Base-by-base conservation (phyloP, 2,797 vertebrate species). In the Lacerta viridis region DNA sequence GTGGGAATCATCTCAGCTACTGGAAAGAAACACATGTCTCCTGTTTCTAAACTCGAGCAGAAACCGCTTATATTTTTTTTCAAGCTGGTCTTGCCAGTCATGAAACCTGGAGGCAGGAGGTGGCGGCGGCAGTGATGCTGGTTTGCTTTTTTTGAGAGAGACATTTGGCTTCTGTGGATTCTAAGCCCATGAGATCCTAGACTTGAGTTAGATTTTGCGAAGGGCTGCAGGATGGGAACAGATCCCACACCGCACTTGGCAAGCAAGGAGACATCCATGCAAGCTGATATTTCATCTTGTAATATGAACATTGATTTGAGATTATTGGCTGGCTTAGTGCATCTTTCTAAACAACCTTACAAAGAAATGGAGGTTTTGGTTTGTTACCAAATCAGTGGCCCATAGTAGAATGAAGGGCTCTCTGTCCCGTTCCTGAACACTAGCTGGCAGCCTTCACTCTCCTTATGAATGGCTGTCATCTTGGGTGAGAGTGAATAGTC, bases 381-480 rank as follows among this genome's bases (percentile, higher is more conserved):
- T 18, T 66, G 55, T 29, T 46, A 76, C 61, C 61, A 82, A 74
- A 69, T 81, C 10, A 68, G 43, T 82, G 61, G 29, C 33, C 41
- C 27, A n/a, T 39, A 81, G 29, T 33, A 18, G 78, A 46, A 75
- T 3, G 61, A 76, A 81, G 18, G 72, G 1, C 80, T 86, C 33
- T 64, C 6, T 85, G 79, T 46, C 43, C 27, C 27, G 36, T 39
- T 36, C 59, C 41, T 89, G 72, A 50, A 43, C 64, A 59, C 41
- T 36, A 61, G 61, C 11, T 71, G 72, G 78, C 78, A 61, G 46
- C 7, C 50, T 78, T 39, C 68, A 15, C n/a, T 78, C 43, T 88
- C n/a, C 79, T 85, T 71, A 64, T 82, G 55, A 82, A 66, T 46
- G 50, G 50, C 27, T 85, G 8, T 90, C 23, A 33, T 64, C 46